Evolutionary conservation across 2,113 vertebrate genomes (phyloP).

Genomic region (Lophius piscatorius): DNA sequence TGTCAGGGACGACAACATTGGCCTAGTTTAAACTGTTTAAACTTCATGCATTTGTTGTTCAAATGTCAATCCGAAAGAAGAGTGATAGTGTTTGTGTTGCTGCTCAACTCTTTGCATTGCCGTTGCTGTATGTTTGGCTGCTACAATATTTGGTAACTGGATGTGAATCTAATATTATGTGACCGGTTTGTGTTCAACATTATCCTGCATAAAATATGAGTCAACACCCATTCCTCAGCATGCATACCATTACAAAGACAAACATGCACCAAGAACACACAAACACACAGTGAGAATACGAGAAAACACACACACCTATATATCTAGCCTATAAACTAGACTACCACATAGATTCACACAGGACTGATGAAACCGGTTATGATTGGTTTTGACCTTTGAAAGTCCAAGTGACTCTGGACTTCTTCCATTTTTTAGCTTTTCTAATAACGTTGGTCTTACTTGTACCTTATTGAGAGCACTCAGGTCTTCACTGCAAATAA

Average conservation of each 20-base stretch:
- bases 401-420: conserved; percentile 62
- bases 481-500: conserved; percentile 71
- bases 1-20: no score
- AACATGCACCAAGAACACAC: conserved; percentile 7
- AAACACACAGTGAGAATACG: no score
- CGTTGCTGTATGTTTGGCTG: no score
- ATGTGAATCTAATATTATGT: no score
- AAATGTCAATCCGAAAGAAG: no score
- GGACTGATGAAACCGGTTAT: conserved; percentile 47
- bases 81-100: no score
- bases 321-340: neutral
- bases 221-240: conserved; percentile 20
- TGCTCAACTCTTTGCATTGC: no score
- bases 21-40: no score
- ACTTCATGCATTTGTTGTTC: no score
- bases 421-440: conserved; percentile 65
- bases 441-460: conserved; percentile 79
- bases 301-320: conserved; percentile 1
- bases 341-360: conserved; percentile 14
- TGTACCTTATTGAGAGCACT: conserved; percentile 68
- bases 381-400: conserved; percentile 68
- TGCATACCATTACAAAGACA: conserved; percentile 25
- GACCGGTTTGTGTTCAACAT: no score
- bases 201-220: conserved; percentile 29
- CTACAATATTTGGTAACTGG: no score